A percentile compares a stretch with the other conserved stretches of the same genome.
Conservation (phyloP, 2,113 vertebrate species). For the Fulmarus glacialis region DNA sequence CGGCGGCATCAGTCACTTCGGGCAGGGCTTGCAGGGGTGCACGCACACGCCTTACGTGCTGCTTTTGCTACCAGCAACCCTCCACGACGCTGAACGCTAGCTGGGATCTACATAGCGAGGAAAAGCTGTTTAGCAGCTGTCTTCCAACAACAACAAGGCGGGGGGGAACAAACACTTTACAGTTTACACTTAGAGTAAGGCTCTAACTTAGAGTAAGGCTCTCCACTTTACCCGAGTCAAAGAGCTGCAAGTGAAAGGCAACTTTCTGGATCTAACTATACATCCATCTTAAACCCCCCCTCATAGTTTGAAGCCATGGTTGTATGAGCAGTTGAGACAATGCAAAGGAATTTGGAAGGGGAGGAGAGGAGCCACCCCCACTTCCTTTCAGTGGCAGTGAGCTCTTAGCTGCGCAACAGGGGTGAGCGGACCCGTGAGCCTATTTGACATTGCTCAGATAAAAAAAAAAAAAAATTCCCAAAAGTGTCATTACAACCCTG, state of each 20-base stretch:
- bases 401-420: neutral
- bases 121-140: neutral
- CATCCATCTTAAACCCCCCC: neutral
- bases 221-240: neutral
- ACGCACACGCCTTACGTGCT: accelerated
- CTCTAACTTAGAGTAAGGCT: neutral
- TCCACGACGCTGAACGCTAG: neutral
- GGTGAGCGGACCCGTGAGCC: neutral
- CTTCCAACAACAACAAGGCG: neutral
- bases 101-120: neutral
- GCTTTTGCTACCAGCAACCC: neutral
- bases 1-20: accelerated
- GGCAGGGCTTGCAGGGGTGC: accelerated
- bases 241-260: neutral
- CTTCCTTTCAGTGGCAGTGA: neutral
- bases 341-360: neutral
- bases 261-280: neutral
- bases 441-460: neutral
- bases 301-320: neutral
- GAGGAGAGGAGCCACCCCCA: neutral
- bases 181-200: neutral
- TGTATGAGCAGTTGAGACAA: neutral
- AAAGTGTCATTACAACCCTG: neutral
- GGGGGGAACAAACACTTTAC: neutral
- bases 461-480: neutral